Base-by-base conservation (phyloP, 2,797 vertebrate species). In the Peromyscus aztecus region DNA sequence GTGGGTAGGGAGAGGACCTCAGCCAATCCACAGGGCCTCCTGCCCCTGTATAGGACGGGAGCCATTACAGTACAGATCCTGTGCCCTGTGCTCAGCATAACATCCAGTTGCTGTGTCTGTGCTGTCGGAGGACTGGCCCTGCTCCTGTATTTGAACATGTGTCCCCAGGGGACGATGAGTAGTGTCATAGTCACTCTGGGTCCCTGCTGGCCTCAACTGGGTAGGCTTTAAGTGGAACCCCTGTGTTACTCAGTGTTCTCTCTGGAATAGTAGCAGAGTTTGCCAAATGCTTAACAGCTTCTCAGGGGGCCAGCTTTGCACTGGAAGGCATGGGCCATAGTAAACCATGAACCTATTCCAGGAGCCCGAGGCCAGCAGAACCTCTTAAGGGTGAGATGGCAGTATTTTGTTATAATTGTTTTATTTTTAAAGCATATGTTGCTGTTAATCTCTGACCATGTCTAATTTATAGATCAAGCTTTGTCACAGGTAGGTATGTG, bases 121-220 rank as follows among this genome's bases (percentile, higher is more conserved):
- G 1, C 59, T 89, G 61, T 93, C 96, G 49, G 81, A 95, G 97
- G 96, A 82, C 55, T 87, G 81, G 55, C 94, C 52, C 21, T 69
- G 37, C 55, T 97, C 95, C 92, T 97, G 2, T 88, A 21, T 94
- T 97, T 95, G 71, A 87, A 71, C 5, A 80, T 37, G 40, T 94
- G 90, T 92, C 61, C 57, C 97, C 94, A 71, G 52, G 57, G 55
- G 75, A 96, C 97, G 89, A 65, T 85, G 94, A 49, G 21, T 34
- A 11, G 75, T 85, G 63, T 61, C 89, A 92, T 37, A 17, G 55
- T 63, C 49, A 21, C 52, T 57, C 95, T 67, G 89, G 94, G 59
- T 93, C 76, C 89, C 31, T 4, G 23, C 52, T 40, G 82, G 6
- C 67, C 29, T 69, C 63, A n/a, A 43, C 63, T 67, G 43, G 11